Conservation (phyloP, 2,888 invertebrate genomes). For the Cosmia trapezina region DNA sequence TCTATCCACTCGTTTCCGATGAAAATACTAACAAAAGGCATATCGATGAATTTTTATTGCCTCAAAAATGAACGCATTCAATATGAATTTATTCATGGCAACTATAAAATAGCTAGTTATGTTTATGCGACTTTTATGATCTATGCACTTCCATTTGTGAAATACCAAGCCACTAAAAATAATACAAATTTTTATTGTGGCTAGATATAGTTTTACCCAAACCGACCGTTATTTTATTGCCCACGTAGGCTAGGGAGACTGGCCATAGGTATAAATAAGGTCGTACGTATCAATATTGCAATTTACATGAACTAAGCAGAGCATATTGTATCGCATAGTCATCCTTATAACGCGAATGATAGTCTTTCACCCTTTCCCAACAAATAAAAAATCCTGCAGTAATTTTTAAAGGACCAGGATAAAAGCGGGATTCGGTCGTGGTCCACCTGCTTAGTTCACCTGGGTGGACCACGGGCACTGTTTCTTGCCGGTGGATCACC, state of each 20-base stretch:
- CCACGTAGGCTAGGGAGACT: neutral
- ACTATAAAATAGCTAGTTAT: neutral
- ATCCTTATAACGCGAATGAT: too few species aligned
- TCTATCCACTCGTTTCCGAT: slow-evolving; percentile 24
- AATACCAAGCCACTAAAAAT: neutral
- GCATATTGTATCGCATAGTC: too few species aligned
- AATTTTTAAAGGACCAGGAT: too few species aligned
- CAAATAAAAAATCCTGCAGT: too few species aligned
- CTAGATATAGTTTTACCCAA: neutral
- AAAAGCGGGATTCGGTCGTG: too few species aligned
- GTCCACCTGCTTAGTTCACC: too few species aligned
- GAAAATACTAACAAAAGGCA: slow-evolving; percentile 26
- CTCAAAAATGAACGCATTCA: slow-evolving; percentile 9
- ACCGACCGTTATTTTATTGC: neutral
- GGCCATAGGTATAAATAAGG: too few species aligned
- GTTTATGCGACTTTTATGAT: neutral
- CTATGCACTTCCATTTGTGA: neutral
- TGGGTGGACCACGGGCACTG: too few species aligned
- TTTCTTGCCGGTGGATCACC: too few species aligned
- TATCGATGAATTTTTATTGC: slow-evolving; percentile 14
- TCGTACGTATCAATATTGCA: too few species aligned
- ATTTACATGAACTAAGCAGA: too few species aligned
- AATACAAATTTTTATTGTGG: neutral
- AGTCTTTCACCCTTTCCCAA: too few species aligned
- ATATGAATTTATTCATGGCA: neutral